Conservation (phyloP, 2,113 vertebrate species). For the Riparia riparia region DNA sequence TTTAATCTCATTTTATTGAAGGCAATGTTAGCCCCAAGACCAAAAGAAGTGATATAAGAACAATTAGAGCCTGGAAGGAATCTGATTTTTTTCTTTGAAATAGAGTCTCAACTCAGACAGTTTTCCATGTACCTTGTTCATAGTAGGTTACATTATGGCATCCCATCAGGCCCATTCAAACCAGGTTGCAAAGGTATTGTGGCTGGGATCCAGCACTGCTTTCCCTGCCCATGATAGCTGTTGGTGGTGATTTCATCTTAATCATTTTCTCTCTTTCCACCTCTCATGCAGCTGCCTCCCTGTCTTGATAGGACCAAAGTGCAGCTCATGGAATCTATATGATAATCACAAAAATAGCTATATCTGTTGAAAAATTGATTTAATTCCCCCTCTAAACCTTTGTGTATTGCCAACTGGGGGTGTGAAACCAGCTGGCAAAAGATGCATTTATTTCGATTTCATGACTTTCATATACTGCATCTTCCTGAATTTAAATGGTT, state of each 20-base stretch:
- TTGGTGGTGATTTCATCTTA: conserved; percentile 47
- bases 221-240: conserved; percentile 20
- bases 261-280: conserved; percentile 55
- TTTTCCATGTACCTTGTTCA: not conserved
- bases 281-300: conserved; percentile 63
- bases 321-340: conserved; percentile 64
- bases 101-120: not conserved
- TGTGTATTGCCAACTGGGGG: conserved; percentile 70
- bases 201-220: not conserved
- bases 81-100: conserved; percentile 21
- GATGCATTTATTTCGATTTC: conserved; percentile 49
- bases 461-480: conserved; percentile 38
- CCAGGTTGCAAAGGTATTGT: conserved; percentile 27
- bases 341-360: conserved; percentile 67
- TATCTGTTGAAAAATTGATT: conserved; percentile 66
- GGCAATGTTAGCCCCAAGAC: not conserved
- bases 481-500: conserved; percentile 36
- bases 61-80: conserved; percentile 31
- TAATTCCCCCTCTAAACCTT: conserved; percentile 68
- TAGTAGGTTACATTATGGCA: not conserved
- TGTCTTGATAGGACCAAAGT: conserved; percentile 62
- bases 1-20: not conserved
- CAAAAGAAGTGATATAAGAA: conserved; percentile 36
- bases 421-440: conserved; percentile 73
- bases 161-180: conserved; percentile 50